Conservation (phyloP, 2,888 invertebrate genomes). For the Congeria kusceri region DNA sequence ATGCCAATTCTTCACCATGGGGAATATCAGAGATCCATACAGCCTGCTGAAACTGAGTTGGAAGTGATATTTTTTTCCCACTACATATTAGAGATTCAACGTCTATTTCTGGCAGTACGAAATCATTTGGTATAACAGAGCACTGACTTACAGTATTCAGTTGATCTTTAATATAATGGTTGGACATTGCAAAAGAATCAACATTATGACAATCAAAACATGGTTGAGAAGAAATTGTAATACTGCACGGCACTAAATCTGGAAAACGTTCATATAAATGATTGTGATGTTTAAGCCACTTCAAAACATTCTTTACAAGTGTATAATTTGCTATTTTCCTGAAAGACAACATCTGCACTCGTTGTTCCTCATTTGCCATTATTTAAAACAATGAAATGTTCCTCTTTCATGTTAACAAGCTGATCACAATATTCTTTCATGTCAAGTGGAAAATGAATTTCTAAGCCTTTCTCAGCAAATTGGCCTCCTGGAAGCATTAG, state of each 20-base stretch:
- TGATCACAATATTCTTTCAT: conserved; percentile 22
- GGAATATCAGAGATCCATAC: conserved; percentile 15
- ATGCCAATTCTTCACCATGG: conserved; percentile 28
- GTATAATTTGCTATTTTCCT: conserved; percentile 16
- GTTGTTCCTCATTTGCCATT: not conserved
- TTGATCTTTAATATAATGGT: not conserved
- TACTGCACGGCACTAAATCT: not conserved
- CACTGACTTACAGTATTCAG: conserved; percentile 24
- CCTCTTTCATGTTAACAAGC: conserved; percentile 3
- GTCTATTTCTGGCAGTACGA: conserved; percentile 31
- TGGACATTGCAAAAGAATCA: too few species aligned
- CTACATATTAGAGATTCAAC: not conserved
- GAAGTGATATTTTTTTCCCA: conserved; percentile 8
- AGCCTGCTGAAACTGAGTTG: conserved; percentile 26
- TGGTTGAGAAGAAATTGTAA: not conserved
- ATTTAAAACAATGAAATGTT: not conserved
- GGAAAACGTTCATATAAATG: conserved; percentile 29
- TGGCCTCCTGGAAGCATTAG: conserved; percentile 48
- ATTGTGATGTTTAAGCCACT: conserved; percentile 50
- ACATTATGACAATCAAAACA: not conserved
- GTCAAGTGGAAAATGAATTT: conserved; percentile 50
- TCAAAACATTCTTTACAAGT: conserved; percentile 21
- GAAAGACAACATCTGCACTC: conserved; percentile 2
- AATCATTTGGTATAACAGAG: conserved; percentile 33
- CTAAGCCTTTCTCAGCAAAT: conserved; percentile 51